Evolutionary conservation across 2,888 invertebrate genomes (phyloP), one percentile per base, ranked within the genome.

Genomic region (Hartigia nigra): DNA sequence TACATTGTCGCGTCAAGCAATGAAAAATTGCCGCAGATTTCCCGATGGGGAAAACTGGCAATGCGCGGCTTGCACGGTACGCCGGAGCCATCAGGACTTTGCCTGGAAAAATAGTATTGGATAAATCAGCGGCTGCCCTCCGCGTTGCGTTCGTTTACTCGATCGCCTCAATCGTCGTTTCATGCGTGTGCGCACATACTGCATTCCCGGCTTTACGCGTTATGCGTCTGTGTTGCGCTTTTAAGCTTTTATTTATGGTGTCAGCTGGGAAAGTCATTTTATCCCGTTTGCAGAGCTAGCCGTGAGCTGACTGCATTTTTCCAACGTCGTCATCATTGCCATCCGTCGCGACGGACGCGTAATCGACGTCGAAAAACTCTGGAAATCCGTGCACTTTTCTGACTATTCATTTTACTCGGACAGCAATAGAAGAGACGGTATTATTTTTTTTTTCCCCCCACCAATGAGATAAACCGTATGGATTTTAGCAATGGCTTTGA

Each of bases 1-100:
- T 87, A 86, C 87, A 87, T 86, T 84, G 86, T 86, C 87, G 86
- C 80, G 87, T 87, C 87, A 83, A 82, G 86, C 84, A 87, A 87
- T 86, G 87, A 86, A 86, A 86, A 86, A 86, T 86, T 87, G 86
- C 86, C 84, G 80, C 82, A 83, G 87, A 86, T 86, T 87, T 86
- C 84, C 87, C 84, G 86, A 70, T 80, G 83, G 87, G 87, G 84
- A 82, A 87, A 87, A 84, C 82, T 80, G 81, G 80, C 75, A 84
- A 81, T 76, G 81, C 83, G 69, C 80, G 81, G 75, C 36, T 34
- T 35, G 34, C 75, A 32, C 34, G 36, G 75, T 34, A 23, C 55
- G 55, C 55, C 55, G 55, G 55, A 78, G 34, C 75, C 69, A 23
- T 39, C 75, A 34, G 69, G 39, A 35, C 69, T 76, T 78, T 14